Evolutionary conservation across 2,888 invertebrate genomes (phyloP), one percentile per base, ranked within the genome.

Genomic region (Pemphredon lugubris): DNA sequence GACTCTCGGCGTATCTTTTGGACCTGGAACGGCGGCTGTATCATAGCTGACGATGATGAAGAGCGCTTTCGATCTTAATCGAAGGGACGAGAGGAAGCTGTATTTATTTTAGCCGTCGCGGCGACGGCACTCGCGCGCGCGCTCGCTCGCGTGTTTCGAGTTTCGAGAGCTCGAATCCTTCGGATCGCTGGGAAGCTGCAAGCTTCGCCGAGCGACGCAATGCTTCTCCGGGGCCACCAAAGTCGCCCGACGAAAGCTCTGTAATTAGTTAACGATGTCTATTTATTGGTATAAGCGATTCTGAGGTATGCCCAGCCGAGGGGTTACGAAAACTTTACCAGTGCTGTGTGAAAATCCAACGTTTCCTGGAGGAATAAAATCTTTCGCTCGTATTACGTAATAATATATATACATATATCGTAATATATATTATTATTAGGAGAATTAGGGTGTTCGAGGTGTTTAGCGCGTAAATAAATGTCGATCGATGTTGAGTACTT

Each of bases 241-340:
- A n/a, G n/a, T n/a, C n/a, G n/a, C n/a, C n/a, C n/a, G n/a, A n/a
- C n/a, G n/a, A 48, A 55, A 48, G 32, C 64, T 65, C 48, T 81
- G 82, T 80, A 80, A 80, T 80, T 80, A 80, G 75, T 59, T 67
- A 58, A 73, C 65, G 73, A 76, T 68, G 73, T 79, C 79, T 80
- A 80, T 80, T 80, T 81, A 80, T 80, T 80, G 72, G 73, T 66
- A 65, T 81, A 80, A 80, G 57, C 63, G 68, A 55, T 73, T 26
- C 61, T 51, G 63, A 71, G 61, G 61, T 75, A 75, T 75, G 72
- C 64, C 61, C 69, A 77, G 75, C 42, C 69, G 70, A 63, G 60
- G 26, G 57, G 61, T 74, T 71, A 67, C 65, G 57, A 80, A 73
- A n/a, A 60, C 66, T 26, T 79, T 73, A 79, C 61, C 81, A 74